A percentile compares a stretch with the other conserved stretches of the same genome.
Conservation (phyloP, 92 coral and sea anemone genomes). For the Nematostella vectensis region DNA sequence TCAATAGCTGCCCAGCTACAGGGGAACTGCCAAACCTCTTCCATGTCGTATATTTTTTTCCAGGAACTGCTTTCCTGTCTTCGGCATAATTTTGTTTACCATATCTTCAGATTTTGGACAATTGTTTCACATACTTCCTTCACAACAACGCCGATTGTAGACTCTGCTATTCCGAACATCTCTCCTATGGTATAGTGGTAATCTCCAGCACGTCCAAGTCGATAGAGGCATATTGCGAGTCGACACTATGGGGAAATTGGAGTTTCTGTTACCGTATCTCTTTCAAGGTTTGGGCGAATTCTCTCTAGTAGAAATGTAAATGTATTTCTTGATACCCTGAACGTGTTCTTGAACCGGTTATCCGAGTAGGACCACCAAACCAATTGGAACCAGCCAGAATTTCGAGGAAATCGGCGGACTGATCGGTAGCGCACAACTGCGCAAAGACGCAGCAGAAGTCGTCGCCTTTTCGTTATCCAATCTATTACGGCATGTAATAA, state of each 20-base stretch:
- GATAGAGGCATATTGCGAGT: conserved; percentile 37
- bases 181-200: conserved; percentile 38
- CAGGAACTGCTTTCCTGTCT: conserved; percentile 17
- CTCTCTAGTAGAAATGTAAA: conserved; percentile 4
- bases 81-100: conserved; percentile 20
- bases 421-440: too few species aligned
- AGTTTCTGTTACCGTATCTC: conserved; percentile 18
- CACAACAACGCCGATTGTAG: conserved; percentile 32
- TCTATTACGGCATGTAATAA: too few species aligned
- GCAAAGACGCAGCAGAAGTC: too few species aligned
- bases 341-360: conserved; percentile 7
- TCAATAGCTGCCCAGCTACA: conserved; percentile 15
- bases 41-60: conserved; percentile 1
- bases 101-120: conserved; percentile 25
- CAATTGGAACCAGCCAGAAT: conserved; percentile 29
- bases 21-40: conserved; percentile 11
- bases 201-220: conserved; percentile 40
- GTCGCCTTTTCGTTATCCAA: too few species aligned
- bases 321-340: conserved; percentile 8
- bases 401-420: conserved; percentile 25
- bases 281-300: background rate
- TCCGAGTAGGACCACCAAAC: conserved; percentile 23
- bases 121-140: conserved; percentile 34
- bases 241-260: conserved; percentile 41
- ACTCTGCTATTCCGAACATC: conserved; percentile 22